Conservation (phyloP, 2,797 vertebrate species). For the Falco novaeseelandiae region DNA sequence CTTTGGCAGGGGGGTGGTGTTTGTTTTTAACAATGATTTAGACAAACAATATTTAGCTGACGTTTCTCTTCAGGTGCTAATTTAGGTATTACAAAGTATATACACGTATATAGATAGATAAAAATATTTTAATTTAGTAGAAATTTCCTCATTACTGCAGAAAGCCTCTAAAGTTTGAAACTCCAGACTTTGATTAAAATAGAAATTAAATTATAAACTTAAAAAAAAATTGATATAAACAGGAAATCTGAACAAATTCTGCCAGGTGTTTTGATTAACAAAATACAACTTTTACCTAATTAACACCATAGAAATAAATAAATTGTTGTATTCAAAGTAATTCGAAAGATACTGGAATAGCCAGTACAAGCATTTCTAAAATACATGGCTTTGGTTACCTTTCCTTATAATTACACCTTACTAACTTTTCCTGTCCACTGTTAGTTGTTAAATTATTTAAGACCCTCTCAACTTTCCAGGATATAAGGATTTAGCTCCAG, state of each 20-base stretch:
- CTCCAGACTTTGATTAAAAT: not conserved
- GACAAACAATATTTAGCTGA: not conserved
- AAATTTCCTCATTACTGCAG: not conserved
- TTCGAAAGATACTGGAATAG: not conserved
- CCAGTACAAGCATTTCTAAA: not conserved
- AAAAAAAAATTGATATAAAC: not conserved
- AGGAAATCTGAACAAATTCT: not conserved
- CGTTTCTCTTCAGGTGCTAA: not conserved
- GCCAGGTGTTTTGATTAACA: not conserved
- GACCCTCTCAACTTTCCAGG: not conserved
- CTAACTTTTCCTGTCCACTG: not conserved
- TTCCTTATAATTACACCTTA: not conserved
- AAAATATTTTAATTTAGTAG: not conserved
- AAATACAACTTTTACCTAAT: not conserved
- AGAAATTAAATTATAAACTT: not conserved
- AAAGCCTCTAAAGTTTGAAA: not conserved
- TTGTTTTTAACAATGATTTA: not conserved
- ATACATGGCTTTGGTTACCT: not conserved
- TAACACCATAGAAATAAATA: not conserved
- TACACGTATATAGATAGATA: not conserved
- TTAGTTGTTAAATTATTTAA: not conserved
- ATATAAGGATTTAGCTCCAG: not conserved
- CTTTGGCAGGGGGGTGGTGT: rapidly evolving
- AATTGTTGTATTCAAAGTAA: not conserved
- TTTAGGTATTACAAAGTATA: not conserved